A percentile compares a stretch with the other conserved stretches of the same genome.
These are phyloP conservation scores for Xylota sylvarum DNA, from an alignment of 2,888 invertebrate genomes.

Conservation along the genomic window DNA sequence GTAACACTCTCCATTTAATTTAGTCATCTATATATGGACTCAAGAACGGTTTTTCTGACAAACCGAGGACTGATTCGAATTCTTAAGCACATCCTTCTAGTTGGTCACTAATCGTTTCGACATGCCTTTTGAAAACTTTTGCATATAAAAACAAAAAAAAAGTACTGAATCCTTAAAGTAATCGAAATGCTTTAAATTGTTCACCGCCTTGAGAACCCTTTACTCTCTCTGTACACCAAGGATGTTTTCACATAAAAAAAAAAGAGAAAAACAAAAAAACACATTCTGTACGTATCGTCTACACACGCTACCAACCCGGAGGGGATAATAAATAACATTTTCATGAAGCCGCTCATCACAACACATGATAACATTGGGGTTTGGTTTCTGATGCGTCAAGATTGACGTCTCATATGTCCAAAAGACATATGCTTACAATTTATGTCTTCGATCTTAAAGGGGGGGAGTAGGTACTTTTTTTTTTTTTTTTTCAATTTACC, in stretches of 20 bases:
- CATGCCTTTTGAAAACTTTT: neutral
- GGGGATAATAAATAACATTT: constrained; percentile 48
- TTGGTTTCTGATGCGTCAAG: constrained; percentile 29
- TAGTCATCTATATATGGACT: no score
- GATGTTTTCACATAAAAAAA: neutral
- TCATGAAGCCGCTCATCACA: constrained; percentile 29
- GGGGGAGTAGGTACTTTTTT: neutral
- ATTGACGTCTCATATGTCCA: constrained; percentile 35
- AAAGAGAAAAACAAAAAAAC: neutral
- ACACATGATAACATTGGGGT: constrained; percentile 31
- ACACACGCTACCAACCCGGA: constrained; percentile 4
- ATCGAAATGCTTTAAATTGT: neutral
- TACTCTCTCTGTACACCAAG: neutral
- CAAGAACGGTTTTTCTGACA: no score
- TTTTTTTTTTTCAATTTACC: neutral
- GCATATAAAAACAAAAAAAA: neutral
- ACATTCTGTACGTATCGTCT: neutral
- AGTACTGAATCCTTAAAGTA: neutral
- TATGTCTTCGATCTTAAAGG: neutral
- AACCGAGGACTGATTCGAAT: no score
- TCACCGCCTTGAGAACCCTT: neutral
- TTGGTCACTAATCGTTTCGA: neutral
- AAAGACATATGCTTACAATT: neutral
- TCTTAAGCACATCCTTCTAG: no score
- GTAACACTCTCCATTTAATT: no score